phyloP scores from a whole-genome alignment of 2,113 vertebrate genomes.

The Cinclus mexicanus region DNA sequence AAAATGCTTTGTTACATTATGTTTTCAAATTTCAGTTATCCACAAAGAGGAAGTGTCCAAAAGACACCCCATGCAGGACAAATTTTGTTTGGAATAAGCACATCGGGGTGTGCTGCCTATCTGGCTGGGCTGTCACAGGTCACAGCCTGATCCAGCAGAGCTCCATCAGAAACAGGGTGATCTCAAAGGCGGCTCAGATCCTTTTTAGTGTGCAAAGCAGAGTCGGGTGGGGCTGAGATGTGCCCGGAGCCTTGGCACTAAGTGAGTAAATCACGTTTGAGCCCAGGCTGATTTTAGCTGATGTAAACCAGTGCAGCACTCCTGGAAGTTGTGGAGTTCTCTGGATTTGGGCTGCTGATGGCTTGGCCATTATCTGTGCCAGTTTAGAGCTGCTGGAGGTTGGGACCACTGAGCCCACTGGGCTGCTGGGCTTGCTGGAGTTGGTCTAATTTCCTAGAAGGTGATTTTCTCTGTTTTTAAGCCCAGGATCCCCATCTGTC shows the following conservation, averaged over 20 bases:
- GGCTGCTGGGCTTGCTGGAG: background rate
- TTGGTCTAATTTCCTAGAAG: background rate
- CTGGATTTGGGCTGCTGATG: background rate
- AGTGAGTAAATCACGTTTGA: background rate
- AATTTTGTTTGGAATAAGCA: background rate
- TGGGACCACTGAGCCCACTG: background rate
- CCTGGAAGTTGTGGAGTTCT: background rate
- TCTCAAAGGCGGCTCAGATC: background rate
- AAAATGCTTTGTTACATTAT: background rate
- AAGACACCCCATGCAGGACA: background rate
- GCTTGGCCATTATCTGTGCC: background rate
- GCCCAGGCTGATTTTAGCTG: background rate
- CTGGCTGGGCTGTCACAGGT: background rate
- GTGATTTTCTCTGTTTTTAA: background rate
- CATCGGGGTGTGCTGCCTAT: accelerated
- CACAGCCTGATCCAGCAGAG: background rate
- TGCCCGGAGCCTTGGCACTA: background rate
- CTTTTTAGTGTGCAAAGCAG: background rate
- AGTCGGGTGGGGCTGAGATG: background rate
- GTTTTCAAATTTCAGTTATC: background rate
- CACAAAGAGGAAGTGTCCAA: background rate
- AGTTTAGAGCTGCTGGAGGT: background rate
- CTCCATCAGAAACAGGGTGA: background rate
- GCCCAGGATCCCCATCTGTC: constrained; percentile 48
- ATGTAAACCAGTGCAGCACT: background rate